phyloP scores from a whole-genome alignment of 2,888 invertebrate species.

The Poecilus cupreus region DNA sequence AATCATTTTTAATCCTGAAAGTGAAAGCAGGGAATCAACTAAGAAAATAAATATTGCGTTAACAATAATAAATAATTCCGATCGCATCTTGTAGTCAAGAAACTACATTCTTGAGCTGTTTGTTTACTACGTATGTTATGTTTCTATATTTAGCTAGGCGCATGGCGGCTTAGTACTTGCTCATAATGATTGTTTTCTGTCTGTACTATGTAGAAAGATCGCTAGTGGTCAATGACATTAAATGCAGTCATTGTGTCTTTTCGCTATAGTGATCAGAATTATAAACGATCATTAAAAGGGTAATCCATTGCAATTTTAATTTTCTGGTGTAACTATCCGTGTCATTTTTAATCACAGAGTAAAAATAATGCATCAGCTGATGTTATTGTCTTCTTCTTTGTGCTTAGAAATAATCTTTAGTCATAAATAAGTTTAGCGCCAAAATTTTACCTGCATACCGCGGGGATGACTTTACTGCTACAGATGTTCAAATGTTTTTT shows the following conservation, averaged over 20 bases:
- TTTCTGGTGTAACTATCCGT: neutral
- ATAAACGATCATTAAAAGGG: neutral
- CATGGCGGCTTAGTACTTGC: constrained; percentile 4
- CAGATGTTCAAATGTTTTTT: neutral
- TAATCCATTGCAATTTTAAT: constrained; percentile 5
- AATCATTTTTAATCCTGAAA: constrained; percentile 34
- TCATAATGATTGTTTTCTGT: constrained; percentile 52
- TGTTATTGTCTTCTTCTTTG: constrained; percentile 16
- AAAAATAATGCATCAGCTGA: constrained; percentile 5
- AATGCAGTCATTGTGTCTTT: constrained; percentile 11
- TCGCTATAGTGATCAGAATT: neutral
- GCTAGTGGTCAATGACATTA: constrained; percentile 51
- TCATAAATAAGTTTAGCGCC: neutral
- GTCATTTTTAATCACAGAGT: neutral
- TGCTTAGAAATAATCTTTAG: neutral
- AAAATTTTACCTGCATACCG: constrained; percentile 13
- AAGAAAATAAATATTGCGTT: constrained; percentile 15
- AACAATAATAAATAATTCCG: constrained; percentile 27
- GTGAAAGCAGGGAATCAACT: constrained; percentile 32
- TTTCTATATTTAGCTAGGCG: constrained; percentile 45
- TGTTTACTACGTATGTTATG: constrained; percentile 45
- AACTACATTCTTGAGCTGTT: constrained; percentile 38
- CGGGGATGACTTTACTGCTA: neutral
- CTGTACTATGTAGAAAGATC: constrained; percentile 34
- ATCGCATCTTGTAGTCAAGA: neutral